phyloP scores from a whole-genome alignment of 2,797 vertebrate species.

The Spheniscus humboldti region DNA sequence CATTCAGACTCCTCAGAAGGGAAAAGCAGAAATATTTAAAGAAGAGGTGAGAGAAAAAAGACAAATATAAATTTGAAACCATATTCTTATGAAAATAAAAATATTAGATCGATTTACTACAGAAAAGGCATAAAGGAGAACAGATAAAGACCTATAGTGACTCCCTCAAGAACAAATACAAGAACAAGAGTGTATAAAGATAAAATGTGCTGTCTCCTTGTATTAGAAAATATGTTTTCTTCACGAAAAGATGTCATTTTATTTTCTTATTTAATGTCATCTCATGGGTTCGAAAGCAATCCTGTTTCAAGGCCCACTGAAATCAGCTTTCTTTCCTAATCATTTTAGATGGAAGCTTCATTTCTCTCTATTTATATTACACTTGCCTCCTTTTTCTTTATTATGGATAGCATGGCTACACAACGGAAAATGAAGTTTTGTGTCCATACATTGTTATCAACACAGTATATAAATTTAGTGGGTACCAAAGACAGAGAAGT shows the following conservation, averaged over 20 bases:
- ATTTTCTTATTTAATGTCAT: neutral
- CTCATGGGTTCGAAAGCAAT: neutral
- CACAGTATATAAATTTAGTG: neutral
- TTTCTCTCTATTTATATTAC: neutral
- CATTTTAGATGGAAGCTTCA: neutral
- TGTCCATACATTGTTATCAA: neutral
- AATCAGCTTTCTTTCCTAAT: neutral
- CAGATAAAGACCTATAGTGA: neutral
- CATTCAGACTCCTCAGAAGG: neutral
- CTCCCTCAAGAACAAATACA: neutral
- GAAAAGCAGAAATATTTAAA: neutral
- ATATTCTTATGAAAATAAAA: neutral
- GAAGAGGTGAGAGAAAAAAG: neutral
- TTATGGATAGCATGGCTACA: neutral
- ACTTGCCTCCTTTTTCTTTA: neutral
- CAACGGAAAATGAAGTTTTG: neutral
- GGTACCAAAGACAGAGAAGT: neutral
- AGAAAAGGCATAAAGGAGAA: neutral
- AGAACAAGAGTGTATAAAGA: neutral
- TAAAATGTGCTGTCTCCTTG: neutral
- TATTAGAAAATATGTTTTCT: neutral
- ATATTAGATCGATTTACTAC: neutral
- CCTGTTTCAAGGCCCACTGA: neutral
- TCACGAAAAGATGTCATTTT: neutral
- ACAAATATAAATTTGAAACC: neutral